Evolutionary conservation across 2,113 vertebrate species (phyloP).

Genomic region (Psittacara wagleri): DNA sequence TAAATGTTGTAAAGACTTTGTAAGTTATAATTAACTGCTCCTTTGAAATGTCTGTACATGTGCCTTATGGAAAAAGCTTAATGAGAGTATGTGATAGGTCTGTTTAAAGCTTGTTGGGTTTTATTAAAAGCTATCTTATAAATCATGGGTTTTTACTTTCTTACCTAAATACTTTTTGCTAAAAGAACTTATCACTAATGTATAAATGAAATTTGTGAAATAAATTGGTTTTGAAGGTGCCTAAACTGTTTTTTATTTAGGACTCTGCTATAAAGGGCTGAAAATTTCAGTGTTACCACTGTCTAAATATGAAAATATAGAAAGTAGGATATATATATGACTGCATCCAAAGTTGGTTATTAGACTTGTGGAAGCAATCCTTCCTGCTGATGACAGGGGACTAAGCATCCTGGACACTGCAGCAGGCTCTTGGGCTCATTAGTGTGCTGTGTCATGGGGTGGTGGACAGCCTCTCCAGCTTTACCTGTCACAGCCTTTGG

Average conservation of each 20-base stretch:
- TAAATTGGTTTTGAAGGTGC: constrained; percentile 53
- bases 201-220: constrained; percentile 64
- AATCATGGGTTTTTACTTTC: constrained; percentile 19
- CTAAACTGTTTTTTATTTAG: neutral
- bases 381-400: neutral
- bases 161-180: constrained; percentile 57
- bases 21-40: constrained; percentile 24
- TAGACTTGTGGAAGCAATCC: neutral
- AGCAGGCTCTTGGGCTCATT: fast-evolving
- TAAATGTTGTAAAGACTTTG: constrained; percentile 23
- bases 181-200: constrained; percentile 51
- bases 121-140: constrained; percentile 46
- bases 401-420: fast-evolving
- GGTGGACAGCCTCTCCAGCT: neutral
- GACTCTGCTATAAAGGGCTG: neutral
- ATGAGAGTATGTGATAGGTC: neutral
- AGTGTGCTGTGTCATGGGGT: neutral
- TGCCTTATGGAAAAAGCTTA: neutral
- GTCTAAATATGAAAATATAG: neutral
- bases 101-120: neutral
- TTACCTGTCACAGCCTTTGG: neutral
- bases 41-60: constrained; percentile 31
- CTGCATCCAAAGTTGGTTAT: neutral
- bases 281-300: neutral
- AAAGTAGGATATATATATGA: neutral